Base-by-base conservation (phyloP, 2,888 invertebrate species). In the Plagodis dolabraria region DNA sequence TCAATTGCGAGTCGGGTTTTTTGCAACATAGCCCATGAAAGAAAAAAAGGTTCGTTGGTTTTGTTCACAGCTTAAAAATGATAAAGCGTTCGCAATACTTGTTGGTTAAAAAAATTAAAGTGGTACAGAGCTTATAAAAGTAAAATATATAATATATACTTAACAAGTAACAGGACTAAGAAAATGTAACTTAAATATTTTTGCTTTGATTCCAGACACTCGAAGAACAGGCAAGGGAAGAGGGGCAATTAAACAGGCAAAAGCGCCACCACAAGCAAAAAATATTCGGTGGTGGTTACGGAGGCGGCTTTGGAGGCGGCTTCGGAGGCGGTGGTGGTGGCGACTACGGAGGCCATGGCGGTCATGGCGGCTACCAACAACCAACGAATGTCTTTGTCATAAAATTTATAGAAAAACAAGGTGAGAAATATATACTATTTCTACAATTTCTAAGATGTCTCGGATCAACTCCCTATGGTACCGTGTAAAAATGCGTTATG, bases 171-270 rank as follows among this genome's bases (percentile, higher is more conserved):
- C 22, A 22, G 1, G 22, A 22, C 22, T 4, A 22, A 22, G 22
- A 22, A 22, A 22, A 22, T 22, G 6, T 40, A 11, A 36, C 47
- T 6, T 6, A 47, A 22, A 22, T 22, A 22, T 22, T 22, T 22
- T 22, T 22, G 22, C 4, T 22, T 22, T 22, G 22, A 22, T 65
- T 63, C 9, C 77, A 92, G 92, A 91, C 85, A 84, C 75, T 91
- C 48, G 88, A 91, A 80, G 90, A 92, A 35, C 91, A 91, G 74
- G 75, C 72, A n/a, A 70, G 68, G 47, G 38, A 60, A 33, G 62
- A 66, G 22, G 55, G 44, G n/a, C 55, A 48, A 5, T 55, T 40
- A 11, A 52, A 60, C 45, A 44, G 60, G 52, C 83, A 89, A 64
- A 89, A 86, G 64, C 81, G 91, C 5, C 80, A 80, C 43, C 66